phyloP scores from a whole-genome alignment of 1,140 invertebrate genomes.

The Chionoecetes opilio region DNA sequence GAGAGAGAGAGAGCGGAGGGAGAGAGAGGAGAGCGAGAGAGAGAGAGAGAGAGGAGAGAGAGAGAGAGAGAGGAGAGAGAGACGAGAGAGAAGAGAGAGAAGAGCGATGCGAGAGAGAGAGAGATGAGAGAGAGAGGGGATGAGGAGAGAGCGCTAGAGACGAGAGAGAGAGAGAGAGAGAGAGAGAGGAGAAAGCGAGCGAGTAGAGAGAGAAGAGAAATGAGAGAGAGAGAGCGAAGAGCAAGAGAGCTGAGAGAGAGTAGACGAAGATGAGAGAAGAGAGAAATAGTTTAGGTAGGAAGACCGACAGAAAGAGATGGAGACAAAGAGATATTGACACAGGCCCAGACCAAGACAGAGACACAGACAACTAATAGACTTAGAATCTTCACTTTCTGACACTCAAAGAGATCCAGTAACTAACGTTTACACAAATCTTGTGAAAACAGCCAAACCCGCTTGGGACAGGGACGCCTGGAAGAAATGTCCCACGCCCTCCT shows the following conservation, averaged over 20 bases:
- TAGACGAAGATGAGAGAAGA: not conserved
- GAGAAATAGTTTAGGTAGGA: not conserved
- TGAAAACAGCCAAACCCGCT: not conserved
- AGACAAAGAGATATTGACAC: not conserved
- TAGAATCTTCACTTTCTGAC: too few species aligned
- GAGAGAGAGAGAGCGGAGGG: too few species aligned
- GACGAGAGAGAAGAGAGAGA: not conserved
- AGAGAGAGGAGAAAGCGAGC: not conserved
- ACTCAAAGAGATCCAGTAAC: too few species aligned
- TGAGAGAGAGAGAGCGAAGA: not conserved
- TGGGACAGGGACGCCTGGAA: not conserved
- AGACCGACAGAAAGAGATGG: not conserved
- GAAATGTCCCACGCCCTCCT: too few species aligned
- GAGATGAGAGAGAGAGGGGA: not conserved
- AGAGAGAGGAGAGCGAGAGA: too few species aligned
- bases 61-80: too few species aligned
- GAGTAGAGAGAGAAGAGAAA: not conserved
- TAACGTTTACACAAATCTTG: too few species aligned
- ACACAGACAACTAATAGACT: not conserved
- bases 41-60: too few species aligned
- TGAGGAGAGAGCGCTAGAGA: too few species aligned
- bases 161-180: conserved; percentile 28
- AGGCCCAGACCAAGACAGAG: not conserved
- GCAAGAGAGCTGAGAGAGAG: not conserved
- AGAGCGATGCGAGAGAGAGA: not conserved